Evolutionary conservation across 2,797 vertebrate genomes (phyloP).

Genomic region (Podarcis siculus): DNA sequence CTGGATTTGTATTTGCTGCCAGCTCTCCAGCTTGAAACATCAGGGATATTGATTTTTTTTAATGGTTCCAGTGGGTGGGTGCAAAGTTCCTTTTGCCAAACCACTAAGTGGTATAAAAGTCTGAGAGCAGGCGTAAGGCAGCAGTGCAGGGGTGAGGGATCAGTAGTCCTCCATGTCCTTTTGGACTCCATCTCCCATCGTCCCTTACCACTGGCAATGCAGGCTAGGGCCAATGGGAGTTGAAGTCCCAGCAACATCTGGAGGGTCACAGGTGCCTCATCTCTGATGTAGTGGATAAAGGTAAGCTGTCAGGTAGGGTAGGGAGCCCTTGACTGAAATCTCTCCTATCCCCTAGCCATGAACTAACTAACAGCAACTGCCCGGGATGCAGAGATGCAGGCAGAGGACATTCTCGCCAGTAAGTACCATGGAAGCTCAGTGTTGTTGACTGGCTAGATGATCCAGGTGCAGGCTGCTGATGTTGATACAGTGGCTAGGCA

Average conservation of each 20-base stretch:
- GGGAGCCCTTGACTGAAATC: no score
- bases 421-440: background rate
- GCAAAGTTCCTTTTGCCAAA: background rate
- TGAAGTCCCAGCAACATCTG: no score
- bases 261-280: background rate
- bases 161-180: no score
- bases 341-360: no score
- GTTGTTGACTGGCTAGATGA: background rate
- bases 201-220: no score
- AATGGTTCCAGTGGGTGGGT: background rate
- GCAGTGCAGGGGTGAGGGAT: background rate
- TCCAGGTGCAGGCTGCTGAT: background rate
- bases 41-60: background rate
- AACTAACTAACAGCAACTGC: no score
- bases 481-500: background rate
- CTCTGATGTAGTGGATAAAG: no score
- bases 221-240: no score
- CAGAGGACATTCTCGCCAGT: no score
- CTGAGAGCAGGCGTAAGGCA: background rate
- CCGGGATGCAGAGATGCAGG: no score
- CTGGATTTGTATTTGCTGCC: background rate
- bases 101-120: background rate
- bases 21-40: background rate
- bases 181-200: no score
- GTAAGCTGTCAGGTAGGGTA: no score